These are phyloP conservation scores for Lacerta bilineata DNA, from an alignment of 2,797 vertebrate species.

Conservation along the genomic window DNA sequence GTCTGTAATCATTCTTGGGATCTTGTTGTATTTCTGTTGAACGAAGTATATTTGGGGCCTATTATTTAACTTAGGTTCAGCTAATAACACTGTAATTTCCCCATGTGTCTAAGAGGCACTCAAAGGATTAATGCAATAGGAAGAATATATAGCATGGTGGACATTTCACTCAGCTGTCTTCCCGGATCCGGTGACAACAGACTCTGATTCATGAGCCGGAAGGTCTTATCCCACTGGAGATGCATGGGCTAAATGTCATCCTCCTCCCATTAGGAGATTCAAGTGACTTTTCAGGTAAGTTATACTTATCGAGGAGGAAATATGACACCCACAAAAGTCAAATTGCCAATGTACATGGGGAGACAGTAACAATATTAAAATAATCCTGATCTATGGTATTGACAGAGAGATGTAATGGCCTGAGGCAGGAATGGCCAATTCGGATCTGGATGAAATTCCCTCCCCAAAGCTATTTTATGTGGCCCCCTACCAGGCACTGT, in stretches of 20 bases:
- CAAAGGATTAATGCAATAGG: neutral
- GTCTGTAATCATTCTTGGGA: too few relatives aligned
- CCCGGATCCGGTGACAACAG: neutral
- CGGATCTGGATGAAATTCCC: too few relatives aligned
- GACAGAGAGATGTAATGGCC: too few relatives aligned
- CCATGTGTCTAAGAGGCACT: neutral
- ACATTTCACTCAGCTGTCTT: neutral
- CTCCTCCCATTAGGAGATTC: neutral
- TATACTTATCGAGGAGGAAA: neutral
- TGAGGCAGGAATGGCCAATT: neutral
- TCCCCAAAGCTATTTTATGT: too few relatives aligned
- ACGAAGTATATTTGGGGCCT: neutral
- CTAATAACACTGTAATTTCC: conserved; percentile 21
- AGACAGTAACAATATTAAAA: too few relatives aligned
- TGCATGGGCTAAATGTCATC: neutral
- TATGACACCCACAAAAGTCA: neutral
- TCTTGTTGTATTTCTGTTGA: neutral
- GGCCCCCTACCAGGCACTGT: too few relatives aligned
- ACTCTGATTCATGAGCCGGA: neutral
- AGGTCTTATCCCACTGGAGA: neutral
- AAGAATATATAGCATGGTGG: neutral
- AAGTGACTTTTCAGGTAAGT: neutral
- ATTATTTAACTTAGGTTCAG: neutral
- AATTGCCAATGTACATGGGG: neutral
- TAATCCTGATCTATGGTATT: neutral